Conservation (phyloP, 2,113 vertebrate species). For the Cervus canadensis region DNA sequence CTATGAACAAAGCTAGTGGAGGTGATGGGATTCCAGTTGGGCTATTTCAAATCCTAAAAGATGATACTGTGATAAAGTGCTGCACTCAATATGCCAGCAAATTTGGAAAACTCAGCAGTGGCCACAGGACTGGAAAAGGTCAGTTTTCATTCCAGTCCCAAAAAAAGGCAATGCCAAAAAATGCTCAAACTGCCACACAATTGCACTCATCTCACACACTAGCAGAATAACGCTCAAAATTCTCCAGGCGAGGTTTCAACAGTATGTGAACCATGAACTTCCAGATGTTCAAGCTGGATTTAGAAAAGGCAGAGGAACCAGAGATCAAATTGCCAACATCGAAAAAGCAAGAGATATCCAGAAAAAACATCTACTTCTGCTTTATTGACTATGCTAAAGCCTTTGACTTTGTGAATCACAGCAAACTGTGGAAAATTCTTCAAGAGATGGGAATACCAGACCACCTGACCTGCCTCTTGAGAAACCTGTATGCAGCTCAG, state of each 20-base stretch:
- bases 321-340: background rate
- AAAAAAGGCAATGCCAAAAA: too few species aligned
- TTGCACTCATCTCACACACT: too few species aligned
- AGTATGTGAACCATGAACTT: too few species aligned
- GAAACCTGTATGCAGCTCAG: background rate
- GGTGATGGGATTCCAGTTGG: background rate
- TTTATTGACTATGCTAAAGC: background rate
- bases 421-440: background rate
- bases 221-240: too few species aligned
- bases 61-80: background rate
- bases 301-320: background rate
- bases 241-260: too few species aligned
- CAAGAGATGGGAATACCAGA: background rate
- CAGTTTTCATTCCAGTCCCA: too few species aligned
- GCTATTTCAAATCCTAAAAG: background rate
- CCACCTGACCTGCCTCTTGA: background rate
- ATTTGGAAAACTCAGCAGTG: background rate
- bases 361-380: background rate
- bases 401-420: background rate
- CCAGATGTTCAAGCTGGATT: background rate
- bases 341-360: background rate
- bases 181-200: too few species aligned
- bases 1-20: background rate
- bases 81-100: background rate
- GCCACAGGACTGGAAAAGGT: background rate